Percentiles rank a stretch among this genome's conserved stretches.
phyloP scores from a whole-genome alignment of 1,140 invertebrate species.

The Drosophila albomicans region DNA sequence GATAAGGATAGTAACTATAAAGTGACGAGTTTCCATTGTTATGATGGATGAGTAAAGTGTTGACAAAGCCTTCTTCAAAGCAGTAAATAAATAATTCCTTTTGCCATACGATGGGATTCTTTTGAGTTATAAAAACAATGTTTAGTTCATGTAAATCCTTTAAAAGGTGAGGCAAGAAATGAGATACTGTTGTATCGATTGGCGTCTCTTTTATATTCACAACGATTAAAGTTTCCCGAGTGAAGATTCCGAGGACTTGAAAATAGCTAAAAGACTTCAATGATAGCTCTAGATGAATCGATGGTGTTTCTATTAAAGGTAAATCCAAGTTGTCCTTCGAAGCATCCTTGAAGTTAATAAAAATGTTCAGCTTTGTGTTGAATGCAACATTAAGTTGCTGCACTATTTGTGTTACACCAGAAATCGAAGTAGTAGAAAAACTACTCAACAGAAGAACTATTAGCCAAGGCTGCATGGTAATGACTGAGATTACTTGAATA shows the following conservation, averaged over 20 bases:
- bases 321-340: conserved; percentile 6
- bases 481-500: not conserved
- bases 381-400: conserved; percentile 31
- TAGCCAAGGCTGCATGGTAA: not conserved
- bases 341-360: conserved; percentile 30
- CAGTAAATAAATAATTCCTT: conserved; percentile 45
- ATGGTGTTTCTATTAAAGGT: conserved; percentile 15
- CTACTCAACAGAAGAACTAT: not conserved
- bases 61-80: conserved; percentile 55
- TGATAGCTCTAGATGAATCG: conserved; percentile 17
- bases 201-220: conserved; percentile 21
- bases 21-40: not conserved
- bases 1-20: conserved; percentile 60
- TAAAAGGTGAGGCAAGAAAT: conserved; percentile 35
- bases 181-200: not conserved
- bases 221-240: conserved; percentile 31
- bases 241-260: conserved; percentile 35
- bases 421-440: not conserved
- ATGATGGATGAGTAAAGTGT: conserved; percentile 39
- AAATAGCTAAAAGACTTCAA: not conserved
- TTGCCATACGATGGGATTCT: not conserved
- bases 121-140: conserved; percentile 38
- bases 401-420: not conserved
- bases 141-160: conserved; percentile 38
- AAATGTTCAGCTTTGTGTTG: conserved; percentile 44